Evolutionary conservation across 2,113 vertebrate species (phyloP), one percentile per base, ranked within the genome.

Genomic region (Odontophorus gujanensis): DNA sequence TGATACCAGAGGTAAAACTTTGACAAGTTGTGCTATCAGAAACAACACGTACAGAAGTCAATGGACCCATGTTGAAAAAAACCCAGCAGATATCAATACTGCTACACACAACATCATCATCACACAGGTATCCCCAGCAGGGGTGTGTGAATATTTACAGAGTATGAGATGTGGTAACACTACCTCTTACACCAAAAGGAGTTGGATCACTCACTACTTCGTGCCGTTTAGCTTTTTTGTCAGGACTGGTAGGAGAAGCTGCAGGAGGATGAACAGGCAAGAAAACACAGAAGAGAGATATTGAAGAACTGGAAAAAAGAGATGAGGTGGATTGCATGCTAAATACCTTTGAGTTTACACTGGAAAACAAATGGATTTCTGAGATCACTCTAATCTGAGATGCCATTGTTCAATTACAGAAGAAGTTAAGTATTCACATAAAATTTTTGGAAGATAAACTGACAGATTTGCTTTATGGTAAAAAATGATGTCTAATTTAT

Each of bases 151-250:
- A 14, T 79, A 66, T 84, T 51, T 79, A 84, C 50, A 77, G 80
- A 96, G 42, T 61, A 77, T 58, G 43, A 94, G 87, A 96, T 58
- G 62, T 43, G 38, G 53, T 78, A 85, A 81, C 96, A 91, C 96
- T 98, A 99, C 99, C 99, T 99, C 98, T 99, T 95, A 99, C 97
- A 97, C 99, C 99, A 93, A 99, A 98, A 34, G 99, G 99, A 81
- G 99, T 99, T 81, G 99, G 99, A 82, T 99, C 99, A 66, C 99
- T 99, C 99, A 98, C 99, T 97, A 99, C 98, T 98, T 98, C 98
- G 11, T 99, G 99, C 8, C 99, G 98, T 97, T 99, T 99, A 82
- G 99, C 97, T 98, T 99, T 99, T 98, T 98, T 99, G 97, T 99
- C 99, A 67, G 99, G 99, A 92, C 99, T 99, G 96, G 98, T 97